Evolutionary conservation across 2,113 vertebrate species (phyloP).

Genomic region (Barbus barbus): DNA sequence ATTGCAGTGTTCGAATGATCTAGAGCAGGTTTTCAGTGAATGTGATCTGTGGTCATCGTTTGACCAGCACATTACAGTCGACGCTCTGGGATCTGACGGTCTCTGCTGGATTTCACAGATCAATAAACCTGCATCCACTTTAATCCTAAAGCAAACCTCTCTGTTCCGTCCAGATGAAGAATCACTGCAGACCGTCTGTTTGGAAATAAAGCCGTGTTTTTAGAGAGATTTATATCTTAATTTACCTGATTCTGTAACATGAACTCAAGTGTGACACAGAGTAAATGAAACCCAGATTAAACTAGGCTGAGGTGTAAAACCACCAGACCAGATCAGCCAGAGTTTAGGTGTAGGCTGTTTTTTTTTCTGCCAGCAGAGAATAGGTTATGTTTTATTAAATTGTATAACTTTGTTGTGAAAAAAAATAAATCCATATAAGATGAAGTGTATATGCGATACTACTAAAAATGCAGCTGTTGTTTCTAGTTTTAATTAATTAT

Average conservation of each 20-base stretch:
- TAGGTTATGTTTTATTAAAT: too few relatives aligned
- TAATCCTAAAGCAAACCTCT: constrained; percentile 15
- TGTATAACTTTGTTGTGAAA: too few relatives aligned
- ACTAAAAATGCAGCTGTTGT: too few relatives aligned
- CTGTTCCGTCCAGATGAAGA: constrained; percentile 55
- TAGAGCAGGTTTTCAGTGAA: not conserved
- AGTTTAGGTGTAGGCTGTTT: too few relatives aligned
- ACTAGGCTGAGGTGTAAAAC: not conserved
- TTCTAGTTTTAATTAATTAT: too few relatives aligned
- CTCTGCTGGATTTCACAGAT: not conserved
- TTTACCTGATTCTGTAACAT: too few relatives aligned
- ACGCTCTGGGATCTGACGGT: not conserved
- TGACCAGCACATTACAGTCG: not conserved
- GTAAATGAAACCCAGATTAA: not conserved
- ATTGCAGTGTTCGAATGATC: not conserved
- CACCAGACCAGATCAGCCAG: too few relatives aligned
- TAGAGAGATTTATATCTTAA: not conserved
- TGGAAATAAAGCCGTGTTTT: not conserved
- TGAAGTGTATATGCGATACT: too few relatives aligned
- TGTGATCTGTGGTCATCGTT: not conserved
- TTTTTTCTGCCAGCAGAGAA: too few relatives aligned
- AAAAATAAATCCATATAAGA: too few relatives aligned
- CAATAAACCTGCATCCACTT: constrained; percentile 13
- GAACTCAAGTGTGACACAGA: not conserved
- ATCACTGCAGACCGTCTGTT: too few relatives aligned